Evolutionary conservation across 2,888 invertebrate species (phyloP).

Genomic region (Machimus rusticus): DNA sequence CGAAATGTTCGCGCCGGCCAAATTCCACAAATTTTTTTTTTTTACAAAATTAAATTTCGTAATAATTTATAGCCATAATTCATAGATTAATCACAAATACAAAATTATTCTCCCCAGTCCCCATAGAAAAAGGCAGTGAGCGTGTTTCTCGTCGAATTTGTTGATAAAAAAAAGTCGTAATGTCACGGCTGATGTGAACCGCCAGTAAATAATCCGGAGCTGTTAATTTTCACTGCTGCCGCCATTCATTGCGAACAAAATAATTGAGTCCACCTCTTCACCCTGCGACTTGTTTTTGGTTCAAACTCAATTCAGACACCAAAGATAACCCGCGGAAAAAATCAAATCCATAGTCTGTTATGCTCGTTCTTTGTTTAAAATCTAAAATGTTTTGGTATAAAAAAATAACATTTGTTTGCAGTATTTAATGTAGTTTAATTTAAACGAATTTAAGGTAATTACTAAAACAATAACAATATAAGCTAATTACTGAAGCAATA

Average conservation of each 20-base stretch:
- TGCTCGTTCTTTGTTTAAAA: not conserved
- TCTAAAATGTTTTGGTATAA: not conserved
- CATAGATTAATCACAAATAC: not conserved
- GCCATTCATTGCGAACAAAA: not conserved
- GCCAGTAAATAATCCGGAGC: conserved; percentile 26
- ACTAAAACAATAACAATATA: not conserved
- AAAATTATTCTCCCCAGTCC: not conserved
- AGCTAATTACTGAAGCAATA: not conserved
- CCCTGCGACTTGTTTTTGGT: not conserved
- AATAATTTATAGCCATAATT: not conserved
- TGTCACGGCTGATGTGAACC: conserved; percentile 23
- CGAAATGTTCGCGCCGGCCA: not conserved
- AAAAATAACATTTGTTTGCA: not conserved
- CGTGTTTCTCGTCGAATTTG: not conserved
- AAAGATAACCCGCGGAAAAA: not conserved
- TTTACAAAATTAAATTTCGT: not conserved
- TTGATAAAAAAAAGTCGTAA: conserved; percentile 21
- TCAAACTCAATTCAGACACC: not conserved
- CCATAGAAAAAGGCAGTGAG: not conserved
- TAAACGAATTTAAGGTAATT: not conserved
- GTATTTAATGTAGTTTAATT: not conserved
- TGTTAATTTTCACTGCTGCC: conserved; percentile 5
- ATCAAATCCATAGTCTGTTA: not conserved
- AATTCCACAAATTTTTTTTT: not conserved
- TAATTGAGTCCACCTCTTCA: not conserved